These are phyloP conservation scores for Rutpela maculata DNA, from an alignment of 2,888 invertebrate species.

Conservation along the genomic window DNA sequence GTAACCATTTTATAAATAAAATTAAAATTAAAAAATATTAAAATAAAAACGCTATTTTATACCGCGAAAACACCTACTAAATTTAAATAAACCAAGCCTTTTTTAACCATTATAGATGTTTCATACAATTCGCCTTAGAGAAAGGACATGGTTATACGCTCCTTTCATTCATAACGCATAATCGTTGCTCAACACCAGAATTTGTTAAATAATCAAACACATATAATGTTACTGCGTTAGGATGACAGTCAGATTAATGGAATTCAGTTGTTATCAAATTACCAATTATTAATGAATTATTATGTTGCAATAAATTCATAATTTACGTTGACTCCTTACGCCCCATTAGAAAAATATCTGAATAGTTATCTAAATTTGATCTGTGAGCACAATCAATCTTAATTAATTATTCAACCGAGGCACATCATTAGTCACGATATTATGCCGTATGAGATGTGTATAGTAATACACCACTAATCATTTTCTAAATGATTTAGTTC, in stretches of 20 bases:
- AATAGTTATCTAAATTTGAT: conserved; percentile 23
- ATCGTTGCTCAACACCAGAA: not conserved
- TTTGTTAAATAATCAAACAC: not conserved
- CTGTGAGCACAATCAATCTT: conserved; percentile 33
- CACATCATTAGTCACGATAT: conserved; percentile 25
- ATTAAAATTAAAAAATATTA: too few species aligned
- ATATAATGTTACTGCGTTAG: not conserved
- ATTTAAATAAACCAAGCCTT: too few species aligned
- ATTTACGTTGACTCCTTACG: not conserved
- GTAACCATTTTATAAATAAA: too few species aligned
- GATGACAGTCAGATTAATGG: not conserved
- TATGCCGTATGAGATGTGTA: conserved; percentile 2
- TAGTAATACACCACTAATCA: conserved; percentile 10
- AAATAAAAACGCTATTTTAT: too few species aligned
- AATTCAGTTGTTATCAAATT: not conserved
- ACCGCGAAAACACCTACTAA: too few species aligned
- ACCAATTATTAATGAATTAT: conserved; percentile 8
- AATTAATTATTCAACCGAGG: conserved; percentile 27
- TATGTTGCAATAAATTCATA: conserved; percentile 15
- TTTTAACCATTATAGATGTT: too few species aligned
- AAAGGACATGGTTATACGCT: too few species aligned
- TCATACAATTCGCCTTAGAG: too few species aligned
- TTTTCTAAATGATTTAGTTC: conserved; percentile 21
- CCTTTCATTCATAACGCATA: not conserved
- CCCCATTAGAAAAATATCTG: not conserved